phyloP scores from a whole-genome alignment of 2,113 vertebrate species.

The Nothocercus julius region DNA sequence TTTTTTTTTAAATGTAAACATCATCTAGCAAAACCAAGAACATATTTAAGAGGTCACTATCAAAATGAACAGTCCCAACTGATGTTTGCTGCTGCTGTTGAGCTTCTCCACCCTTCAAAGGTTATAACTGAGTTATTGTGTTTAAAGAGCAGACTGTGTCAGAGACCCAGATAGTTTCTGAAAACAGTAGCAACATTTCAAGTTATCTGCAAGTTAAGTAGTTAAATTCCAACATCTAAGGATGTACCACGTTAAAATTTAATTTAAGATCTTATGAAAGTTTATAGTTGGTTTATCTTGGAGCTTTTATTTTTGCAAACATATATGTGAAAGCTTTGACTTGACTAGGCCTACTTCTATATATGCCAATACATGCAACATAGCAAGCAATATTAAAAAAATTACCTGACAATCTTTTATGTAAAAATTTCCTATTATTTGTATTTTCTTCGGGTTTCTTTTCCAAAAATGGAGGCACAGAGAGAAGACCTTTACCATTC shows the following conservation, averaged over 20 bases:
- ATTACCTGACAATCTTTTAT: constrained; percentile 94
- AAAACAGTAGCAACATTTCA: neutral
- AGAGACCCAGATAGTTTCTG: neutral
- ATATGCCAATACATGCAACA: neutral
- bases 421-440: constrained; percentile 92
- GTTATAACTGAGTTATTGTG: neutral
- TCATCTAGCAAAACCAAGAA: neutral
- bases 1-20: neutral
- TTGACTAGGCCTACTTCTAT: neutral
- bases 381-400: neutral
- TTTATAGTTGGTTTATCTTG: neutral
- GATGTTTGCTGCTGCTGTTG: neutral
- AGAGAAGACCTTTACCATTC: constrained; percentile 95
- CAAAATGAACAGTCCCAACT: neutral
- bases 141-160: neutral
- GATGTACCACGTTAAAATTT: neutral
- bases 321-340: neutral
- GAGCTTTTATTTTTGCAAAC: neutral
- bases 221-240: neutral
- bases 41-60: neutral
- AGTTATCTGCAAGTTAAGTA: neutral
- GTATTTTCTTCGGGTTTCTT: constrained; percentile 94
- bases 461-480: constrained; percentile 83
- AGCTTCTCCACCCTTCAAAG: neutral
- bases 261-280: neutral